Conservation (phyloP, 2,888 invertebrate species). For the Phyllotreta striolata region DNA sequence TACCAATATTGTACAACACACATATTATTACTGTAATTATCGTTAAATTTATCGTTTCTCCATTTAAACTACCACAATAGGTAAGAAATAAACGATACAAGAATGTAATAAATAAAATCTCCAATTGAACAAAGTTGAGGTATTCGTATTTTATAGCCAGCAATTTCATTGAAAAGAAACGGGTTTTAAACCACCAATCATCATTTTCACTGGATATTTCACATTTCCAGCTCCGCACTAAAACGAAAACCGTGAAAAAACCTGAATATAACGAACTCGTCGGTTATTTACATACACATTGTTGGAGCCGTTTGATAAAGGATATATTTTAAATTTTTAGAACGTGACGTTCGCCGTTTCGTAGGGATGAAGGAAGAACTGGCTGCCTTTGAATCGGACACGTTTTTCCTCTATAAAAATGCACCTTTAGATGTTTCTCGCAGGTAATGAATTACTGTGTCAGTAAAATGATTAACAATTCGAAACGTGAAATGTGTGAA, state of each 20-base stretch:
- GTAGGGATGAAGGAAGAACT: constrained; percentile 25
- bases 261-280: not conserved
- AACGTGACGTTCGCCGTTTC: constrained; percentile 26
- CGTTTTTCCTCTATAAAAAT: constrained; percentile 29
- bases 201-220: constrained; percentile 5
- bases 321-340: constrained; percentile 17
- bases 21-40: too few species aligned
- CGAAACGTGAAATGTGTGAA: constrained; percentile 26
- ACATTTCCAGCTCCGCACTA: constrained; percentile 19
- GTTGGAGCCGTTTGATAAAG: constrained; percentile 17
- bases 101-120: too few species aligned
- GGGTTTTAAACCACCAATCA: not conserved
- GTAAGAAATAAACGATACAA: too few species aligned
- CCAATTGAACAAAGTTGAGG: not conserved
- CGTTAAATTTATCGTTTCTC: too few species aligned
- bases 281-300: constrained; percentile 20
- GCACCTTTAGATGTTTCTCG: not conserved
- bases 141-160: not conserved
- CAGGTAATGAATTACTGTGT: constrained; percentile 29
- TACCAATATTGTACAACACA: too few species aligned
- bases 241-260: constrained; percentile 2
- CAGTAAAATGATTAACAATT: constrained; percentile 22
- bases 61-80: too few species aligned
- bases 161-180: constrained; percentile 1
- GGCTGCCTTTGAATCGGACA: constrained; percentile 22